A percentile compares a stretch with the other conserved stretches of the same genome.
Conservation (phyloP, 2,888 invertebrate genomes). For the Trichogramma evanescens region DNA sequence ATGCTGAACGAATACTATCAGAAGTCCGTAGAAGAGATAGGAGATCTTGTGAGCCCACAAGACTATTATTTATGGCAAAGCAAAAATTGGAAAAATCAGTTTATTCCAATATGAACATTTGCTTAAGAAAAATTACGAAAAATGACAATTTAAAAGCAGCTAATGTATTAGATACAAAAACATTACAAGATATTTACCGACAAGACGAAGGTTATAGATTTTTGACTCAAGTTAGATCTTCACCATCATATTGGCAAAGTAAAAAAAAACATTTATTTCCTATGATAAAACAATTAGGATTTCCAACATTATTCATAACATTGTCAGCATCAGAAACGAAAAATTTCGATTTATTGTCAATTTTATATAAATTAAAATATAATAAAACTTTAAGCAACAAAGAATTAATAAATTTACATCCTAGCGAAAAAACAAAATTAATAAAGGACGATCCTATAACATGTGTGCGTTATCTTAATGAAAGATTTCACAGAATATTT, state of each 20-base stretch:
- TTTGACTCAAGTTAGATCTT: constrained; percentile 14
- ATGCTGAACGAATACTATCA: constrained; percentile 9
- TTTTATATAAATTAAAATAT: too few relatives aligned
- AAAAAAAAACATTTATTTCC: neutral
- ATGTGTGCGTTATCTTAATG: too few relatives aligned
- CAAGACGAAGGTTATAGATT: constrained; percentile 14
- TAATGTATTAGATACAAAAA: neutral
- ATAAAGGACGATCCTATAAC: neutral
- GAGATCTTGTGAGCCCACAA: constrained; percentile 3
- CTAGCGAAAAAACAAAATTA: constrained; percentile 3
- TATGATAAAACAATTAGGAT: too few relatives aligned
- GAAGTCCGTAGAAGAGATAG: constrained; percentile 10
- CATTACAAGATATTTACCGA: neutral
- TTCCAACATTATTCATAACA: neutral
- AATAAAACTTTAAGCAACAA: neutral
- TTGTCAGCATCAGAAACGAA: constrained; percentile 10
- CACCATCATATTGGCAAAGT: constrained; percentile 13
- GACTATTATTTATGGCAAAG: constrained; percentile 11
- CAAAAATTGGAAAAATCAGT: constrained; percentile 3
- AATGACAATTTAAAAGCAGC: neutral
- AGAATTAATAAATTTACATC: constrained; percentile 2
- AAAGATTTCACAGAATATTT: too few relatives aligned
- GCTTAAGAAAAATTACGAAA: neutral
- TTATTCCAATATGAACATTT: neutral
- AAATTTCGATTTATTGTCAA: too few relatives aligned